phyloP scores from a whole-genome alignment of 1,140 invertebrate species.

The Drosophila punjabiensis region DNA sequence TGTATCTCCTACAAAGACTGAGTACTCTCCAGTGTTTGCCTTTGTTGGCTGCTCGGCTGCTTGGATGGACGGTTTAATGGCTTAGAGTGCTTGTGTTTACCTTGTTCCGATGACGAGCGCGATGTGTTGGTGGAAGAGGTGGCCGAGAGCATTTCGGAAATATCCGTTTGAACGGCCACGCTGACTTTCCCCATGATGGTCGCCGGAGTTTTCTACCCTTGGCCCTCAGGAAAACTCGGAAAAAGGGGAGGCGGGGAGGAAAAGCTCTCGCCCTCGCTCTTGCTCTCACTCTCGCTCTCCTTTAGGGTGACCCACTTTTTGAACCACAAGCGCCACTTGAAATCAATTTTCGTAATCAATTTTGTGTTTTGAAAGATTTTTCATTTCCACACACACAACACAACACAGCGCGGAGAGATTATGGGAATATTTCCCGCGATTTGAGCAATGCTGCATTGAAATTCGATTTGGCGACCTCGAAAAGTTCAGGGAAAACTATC shows the following conservation, averaged over 20 bases:
- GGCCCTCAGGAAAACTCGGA: constrained; percentile 11
- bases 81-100: constrained; percentile 74
- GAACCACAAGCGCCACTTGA: constrained; percentile 58
- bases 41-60: background rate
- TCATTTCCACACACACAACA: constrained; percentile 46
- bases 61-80: constrained; percentile 15
- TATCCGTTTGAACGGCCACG: constrained; percentile 82
- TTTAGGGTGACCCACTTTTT: constrained; percentile 65
- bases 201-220: constrained; percentile 12
- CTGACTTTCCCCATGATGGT: constrained; percentile 65
- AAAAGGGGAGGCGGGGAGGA: background rate
- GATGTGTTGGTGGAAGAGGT: constrained; percentile 72
- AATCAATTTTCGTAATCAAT: constrained; percentile 76
- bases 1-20: background rate
- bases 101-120: constrained; percentile 80
- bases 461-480: constrained; percentile 51
- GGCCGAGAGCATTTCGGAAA: constrained; percentile 76
- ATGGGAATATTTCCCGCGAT: background rate
- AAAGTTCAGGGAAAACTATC: constrained; percentile 42
- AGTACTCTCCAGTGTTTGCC: constrained; percentile 19
- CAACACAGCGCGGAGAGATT: background rate
- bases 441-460: constrained; percentile 28
- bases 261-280: constrained; percentile 9
- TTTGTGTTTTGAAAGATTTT: constrained; percentile 68
- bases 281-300: constrained; percentile 24